A percentile compares a stretch with the other conserved stretches of the same genome.
phyloP scores from a whole-genome alignment of 2,888 invertebrate genomes.

The Synergus japonicus region DNA sequence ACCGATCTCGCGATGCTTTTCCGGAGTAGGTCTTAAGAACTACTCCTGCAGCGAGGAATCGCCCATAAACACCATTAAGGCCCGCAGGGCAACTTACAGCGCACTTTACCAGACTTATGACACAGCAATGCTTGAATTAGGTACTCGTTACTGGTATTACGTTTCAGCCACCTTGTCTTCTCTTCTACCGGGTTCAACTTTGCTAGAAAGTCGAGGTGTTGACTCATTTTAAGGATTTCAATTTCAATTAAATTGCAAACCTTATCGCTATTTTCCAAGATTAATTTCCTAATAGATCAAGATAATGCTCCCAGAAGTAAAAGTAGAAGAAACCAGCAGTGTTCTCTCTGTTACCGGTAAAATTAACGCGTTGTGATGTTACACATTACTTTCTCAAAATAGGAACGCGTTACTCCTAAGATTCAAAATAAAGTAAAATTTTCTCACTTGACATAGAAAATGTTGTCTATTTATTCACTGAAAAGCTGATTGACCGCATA shows the following conservation, averaged over 20 bases:
- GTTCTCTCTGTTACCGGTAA: too few species aligned
- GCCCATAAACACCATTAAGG: constrained; percentile 74
- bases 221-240: neutral
- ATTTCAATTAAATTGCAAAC: neutral
- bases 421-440: neutral
- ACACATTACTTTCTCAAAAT: too few species aligned
- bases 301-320: neutral
- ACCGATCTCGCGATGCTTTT: constrained; percentile 59
- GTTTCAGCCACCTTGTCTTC: constrained; percentile 58
- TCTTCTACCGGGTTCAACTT: neutral
- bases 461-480: neutral
- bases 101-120: constrained; percentile 73
- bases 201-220: neutral
- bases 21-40: constrained; percentile 53
- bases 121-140: constrained; percentile 71
- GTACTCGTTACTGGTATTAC: constrained; percentile 74
- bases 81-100: constrained; percentile 70
- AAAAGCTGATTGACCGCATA: neutral
- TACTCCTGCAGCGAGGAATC: constrained; percentile 61
- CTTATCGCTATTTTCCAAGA: neutral
- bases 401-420: too few species aligned
- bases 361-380: too few species aligned
- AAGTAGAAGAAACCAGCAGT: neutral
- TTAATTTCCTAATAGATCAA: neutral
- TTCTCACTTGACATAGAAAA: neutral